Base-by-base conservation (phyloP, 1,140 invertebrate species). In the Cyclargus thomasi region DNA sequence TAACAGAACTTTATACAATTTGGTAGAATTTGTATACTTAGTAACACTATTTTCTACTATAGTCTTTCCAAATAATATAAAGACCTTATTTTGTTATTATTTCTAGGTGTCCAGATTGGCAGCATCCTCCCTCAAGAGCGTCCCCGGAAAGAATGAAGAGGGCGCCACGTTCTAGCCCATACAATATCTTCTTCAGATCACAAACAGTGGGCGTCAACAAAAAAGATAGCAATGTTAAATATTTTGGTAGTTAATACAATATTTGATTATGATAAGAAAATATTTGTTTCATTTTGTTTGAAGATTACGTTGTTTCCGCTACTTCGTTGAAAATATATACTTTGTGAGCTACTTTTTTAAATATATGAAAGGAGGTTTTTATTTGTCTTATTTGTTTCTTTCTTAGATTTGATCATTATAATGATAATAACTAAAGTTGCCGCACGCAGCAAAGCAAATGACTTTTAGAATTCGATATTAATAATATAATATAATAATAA, bases 31-130 rank as follows among this genome's bases (percentile, higher is more conserved):
- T n/a, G n/a, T n/a, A n/a, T n/a, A n/a, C n/a, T n/a, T n/a, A n/a
- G n/a, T n/a, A n/a, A n/a, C n/a, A n/a, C n/a, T n/a, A n/a, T n/a
- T n/a, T n/a, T n/a, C n/a, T n/a, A n/a, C n/a, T n/a, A n/a, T n/a
- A n/a, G n/a, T n/a, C n/a, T n/a, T n/a, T n/a, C n/a, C n/a, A n/a
- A n/a, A n/a, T n/a, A n/a, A n/a, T n/a, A n/a, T n/a, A n/a, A n/a
- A n/a, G 4, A 0, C 16, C 8, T 21, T 0, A 20, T 11, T 65
- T 63, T 53, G 29, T 65, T 67, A 67, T 70, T 68, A 66, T 67
- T 76, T 75, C 0, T 74, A 88, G 86, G 65, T 88, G 86, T 76
- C 84, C 86, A 17, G 86, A 86, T 53, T 86, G 79, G 79, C 79
- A 83, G 53, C 72, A 79, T 65, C 83, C 82, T 0, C 80, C 85